phyloP scores from a whole-genome alignment of 2,888 invertebrate species.

The Caenorhabditis macrosperma region DNA sequence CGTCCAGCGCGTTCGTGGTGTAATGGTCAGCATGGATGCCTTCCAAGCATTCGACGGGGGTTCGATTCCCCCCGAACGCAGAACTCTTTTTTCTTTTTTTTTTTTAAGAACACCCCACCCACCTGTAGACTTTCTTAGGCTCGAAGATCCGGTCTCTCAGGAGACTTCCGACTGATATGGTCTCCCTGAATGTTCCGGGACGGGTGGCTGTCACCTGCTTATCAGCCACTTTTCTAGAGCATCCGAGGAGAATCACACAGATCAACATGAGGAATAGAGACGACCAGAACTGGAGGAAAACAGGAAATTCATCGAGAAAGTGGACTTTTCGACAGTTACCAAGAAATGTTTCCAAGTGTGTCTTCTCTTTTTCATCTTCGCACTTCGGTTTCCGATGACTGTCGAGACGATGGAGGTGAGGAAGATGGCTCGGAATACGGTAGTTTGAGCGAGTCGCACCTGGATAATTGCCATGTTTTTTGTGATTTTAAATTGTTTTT shows the following conservation, averaged over 20 bases:
- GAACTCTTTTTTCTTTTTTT: constrained; percentile 38
- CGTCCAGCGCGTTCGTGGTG: constrained; percentile 70
- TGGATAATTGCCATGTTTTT: too few relatives aligned
- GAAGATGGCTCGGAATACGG: constrained; percentile 48
- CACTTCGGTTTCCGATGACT: constrained; percentile 65
- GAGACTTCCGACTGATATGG: constrained; percentile 54
- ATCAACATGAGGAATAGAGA: constrained; percentile 59
- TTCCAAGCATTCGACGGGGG: constrained; percentile 75
- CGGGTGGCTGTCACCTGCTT: constrained; percentile 57
- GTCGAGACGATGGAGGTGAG: constrained; percentile 58
- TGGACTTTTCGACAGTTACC: constrained; percentile 13
- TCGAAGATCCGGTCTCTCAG: constrained; percentile 53
- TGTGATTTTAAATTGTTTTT: too few relatives aligned
- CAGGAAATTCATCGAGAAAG: not conserved
- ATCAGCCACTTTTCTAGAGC: constrained; percentile 60
- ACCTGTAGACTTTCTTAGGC: constrained; percentile 36
- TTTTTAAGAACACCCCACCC: not conserved
- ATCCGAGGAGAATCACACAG: constrained; percentile 60
- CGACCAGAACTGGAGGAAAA: constrained; percentile 63
- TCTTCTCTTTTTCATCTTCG: constrained; percentile 28
- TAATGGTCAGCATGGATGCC: constrained; percentile 75
- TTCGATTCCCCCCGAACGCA: constrained; percentile 74
- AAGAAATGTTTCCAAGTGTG: constrained; percentile 60
- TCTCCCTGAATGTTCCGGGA: constrained; percentile 53
- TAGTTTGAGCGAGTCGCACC: constrained; percentile 30